A percentile compares a stretch with the other conserved stretches of the same genome.
Evolutionary conservation across 2,888 invertebrate species (phyloP).

Genomic region (Digitonthophagus gazella): DNA sequence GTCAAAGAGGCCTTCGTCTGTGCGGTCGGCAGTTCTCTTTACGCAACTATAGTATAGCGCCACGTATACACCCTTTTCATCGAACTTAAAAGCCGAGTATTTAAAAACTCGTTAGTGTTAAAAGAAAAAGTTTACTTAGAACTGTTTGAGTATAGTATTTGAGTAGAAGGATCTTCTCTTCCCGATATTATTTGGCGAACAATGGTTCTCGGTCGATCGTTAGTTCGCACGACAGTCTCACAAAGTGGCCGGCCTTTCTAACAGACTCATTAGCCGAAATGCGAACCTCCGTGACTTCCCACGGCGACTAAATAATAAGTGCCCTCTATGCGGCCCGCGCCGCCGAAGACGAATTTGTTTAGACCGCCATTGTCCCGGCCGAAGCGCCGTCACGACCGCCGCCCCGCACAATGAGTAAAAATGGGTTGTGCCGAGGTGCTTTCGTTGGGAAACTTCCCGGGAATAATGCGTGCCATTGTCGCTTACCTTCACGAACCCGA

Average conservation of each 20-base stretch:
- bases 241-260: conserved; percentile 22
- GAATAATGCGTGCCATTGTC: not conserved
- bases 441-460: not conserved
- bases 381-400: conserved; percentile 23
- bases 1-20: not conserved
- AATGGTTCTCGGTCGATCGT: conserved; percentile 8
- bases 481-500: not conserved
- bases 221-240: conserved; percentile 14
- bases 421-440: not conserved
- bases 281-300: conserved; percentile 26
- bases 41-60: not conserved
- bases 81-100: too few relatives aligned
- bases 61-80: not conserved
- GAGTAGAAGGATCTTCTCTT: too few relatives aligned
- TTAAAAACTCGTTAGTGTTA: not conserved
- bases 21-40: not conserved
- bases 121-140: too few relatives aligned
- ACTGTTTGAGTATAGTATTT: too few relatives aligned
- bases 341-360: conserved; percentile 24
- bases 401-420: conserved; percentile 2
- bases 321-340: conserved; percentile 6
- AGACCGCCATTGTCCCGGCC: conserved; percentile 21
- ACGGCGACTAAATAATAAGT: conserved; percentile 28
- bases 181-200: conserved; percentile 2
- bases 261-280: conserved; percentile 27